Evolutionary conservation across 2,888 invertebrate genomes (phyloP).

Genomic region (Drosophila falleni): DNA sequence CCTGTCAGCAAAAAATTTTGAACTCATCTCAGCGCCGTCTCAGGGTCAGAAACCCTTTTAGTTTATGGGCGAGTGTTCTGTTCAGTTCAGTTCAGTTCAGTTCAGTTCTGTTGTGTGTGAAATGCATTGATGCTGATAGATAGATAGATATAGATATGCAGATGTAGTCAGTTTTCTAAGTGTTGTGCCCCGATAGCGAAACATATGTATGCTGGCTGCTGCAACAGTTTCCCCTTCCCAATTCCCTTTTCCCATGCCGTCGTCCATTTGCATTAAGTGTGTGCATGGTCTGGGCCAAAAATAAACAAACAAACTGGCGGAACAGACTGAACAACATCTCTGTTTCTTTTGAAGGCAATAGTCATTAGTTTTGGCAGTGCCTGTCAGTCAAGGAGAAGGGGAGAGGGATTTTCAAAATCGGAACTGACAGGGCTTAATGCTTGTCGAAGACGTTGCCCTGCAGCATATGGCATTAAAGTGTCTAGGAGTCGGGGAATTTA

Average conservation of each 20-base stretch:
- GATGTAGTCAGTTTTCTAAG: conserved; percentile 40
- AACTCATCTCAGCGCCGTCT: conserved; percentile 33
- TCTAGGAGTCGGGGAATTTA: conserved; percentile 16
- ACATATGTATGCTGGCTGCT: conserved; percentile 48
- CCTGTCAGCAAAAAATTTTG: conserved; percentile 44
- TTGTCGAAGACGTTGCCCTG: conserved; percentile 55
- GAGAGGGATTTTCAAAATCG: conserved; percentile 2
- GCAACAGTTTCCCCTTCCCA: conserved; percentile 9
- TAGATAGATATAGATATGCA: conserved; percentile 38
- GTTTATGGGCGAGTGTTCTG: conserved; percentile 28
- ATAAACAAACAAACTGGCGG: conserved; percentile 68
- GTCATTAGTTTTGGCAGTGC: conserved; percentile 73
- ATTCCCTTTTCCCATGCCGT: conserved; percentile 16
- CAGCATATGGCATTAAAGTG: conserved; percentile 26
- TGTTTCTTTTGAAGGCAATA: conserved; percentile 70
- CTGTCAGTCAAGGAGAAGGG: conserved; percentile 27
- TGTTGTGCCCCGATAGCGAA: conserved; percentile 32
- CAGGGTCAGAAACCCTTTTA: conserved; percentile 80
- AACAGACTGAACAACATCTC: conserved; percentile 54
- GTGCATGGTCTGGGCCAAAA: conserved; percentile 47
- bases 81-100: not conserved
- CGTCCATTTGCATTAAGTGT: conserved; percentile 68
- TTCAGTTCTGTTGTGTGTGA: conserved; percentile 43
- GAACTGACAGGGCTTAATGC: conserved; percentile 18
- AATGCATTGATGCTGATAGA: conserved; percentile 69